Evolutionary conservation across 2,888 invertebrate genomes (phyloP), one percentile per base, ranked within the genome.

Genomic region (Diadegma fenestrale): DNA sequence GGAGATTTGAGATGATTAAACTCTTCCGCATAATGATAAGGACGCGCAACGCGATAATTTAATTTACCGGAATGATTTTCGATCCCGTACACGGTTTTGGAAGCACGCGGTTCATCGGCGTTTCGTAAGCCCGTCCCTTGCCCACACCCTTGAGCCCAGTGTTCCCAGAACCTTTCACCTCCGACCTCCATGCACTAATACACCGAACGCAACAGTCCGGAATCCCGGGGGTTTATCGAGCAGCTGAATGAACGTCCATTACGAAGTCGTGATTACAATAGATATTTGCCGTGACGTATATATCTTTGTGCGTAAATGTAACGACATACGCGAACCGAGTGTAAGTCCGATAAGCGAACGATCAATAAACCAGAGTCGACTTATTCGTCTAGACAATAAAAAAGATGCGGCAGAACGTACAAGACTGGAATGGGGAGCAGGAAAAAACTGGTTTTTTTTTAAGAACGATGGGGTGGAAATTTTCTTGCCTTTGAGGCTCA

Each of bases 121-220:
- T 63, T 33, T 82, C 81, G 41, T 63, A 68, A 63, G 61, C 81
- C 68, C 78, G 45, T 82, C n/a, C 41, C 22, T 41, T 54, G n/a
- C 48, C 45, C 76, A 33, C 43, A n/a, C 75, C 61, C 69, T 45
- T 41, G 1, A 14, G 6, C 76, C 17, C 43, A 17, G 58, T 58
- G 30, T 48, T 71, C 73, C 19, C 43, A 30, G 45, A 72, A 81
- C 73, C 68, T 48, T 41, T 43, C 45, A 43, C 66, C 54, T 41
- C 26, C 48, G 45, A 73, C 37, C 75, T 33, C 22, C 30, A 26
- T 41, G 69, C 63, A 30, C 69, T 82, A 75, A 69, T 81, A 76
- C 75, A 85, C 71, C 69, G 58, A 26, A 69, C 85, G 85, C 82
- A 79, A 82, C 82, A 85, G 78, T 85, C 75, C 82, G 79, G 81